Evolutionary conservation across 2,888 invertebrate genomes (phyloP), one percentile per base, ranked within the genome.

Genomic region (Melanotus villosus): DNA sequence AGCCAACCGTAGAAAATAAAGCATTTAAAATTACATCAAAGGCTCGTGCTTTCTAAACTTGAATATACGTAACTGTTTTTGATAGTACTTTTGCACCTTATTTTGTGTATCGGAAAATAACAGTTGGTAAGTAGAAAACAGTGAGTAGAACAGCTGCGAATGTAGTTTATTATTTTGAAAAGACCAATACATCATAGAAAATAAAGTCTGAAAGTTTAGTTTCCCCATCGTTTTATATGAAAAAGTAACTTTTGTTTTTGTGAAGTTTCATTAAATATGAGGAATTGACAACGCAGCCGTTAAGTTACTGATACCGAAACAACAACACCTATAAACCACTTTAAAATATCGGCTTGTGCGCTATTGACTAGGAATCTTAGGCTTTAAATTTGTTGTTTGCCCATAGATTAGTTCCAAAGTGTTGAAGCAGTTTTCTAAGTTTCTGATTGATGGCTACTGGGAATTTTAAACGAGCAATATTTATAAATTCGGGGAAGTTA

Each of bases 401-500:
- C 45, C 16, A 2, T 12, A 9, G 32, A 14, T 16, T 34, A 52
- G 52, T 34, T 47, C 16, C 9, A 52, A 52, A 30, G 52, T 34
- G 52, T 52, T 34, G 50, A 52, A 16, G 19, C 52, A 52, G 32
- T 32, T 50, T 30, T 16, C 7, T 16, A 66, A 58, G 41, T 59
- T 60, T 36, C 41, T 66, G 65, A 65, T 60, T 60, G 60, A 60
- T 66, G 43, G 36, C 67, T 52, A 60, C 30, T 54, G 56, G 60
- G 60, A 67, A 50, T 45, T 67, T 65, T 47, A 54, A 62, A 45
- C 45, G 38, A 34, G 54, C 30, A 62, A 67, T 67, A 67, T 67
- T 67, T 67, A 56, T 67, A 60, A 67, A 67, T 56, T 60, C 56
- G 32, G 18, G 6, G 43, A 41, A 66, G 54, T 38, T 67, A 67